Evolutionary conservation across 2,113 vertebrate genomes (phyloP), one percentile per base, ranked within the genome.

Genomic region (Notarius lentiginosus): DNA sequence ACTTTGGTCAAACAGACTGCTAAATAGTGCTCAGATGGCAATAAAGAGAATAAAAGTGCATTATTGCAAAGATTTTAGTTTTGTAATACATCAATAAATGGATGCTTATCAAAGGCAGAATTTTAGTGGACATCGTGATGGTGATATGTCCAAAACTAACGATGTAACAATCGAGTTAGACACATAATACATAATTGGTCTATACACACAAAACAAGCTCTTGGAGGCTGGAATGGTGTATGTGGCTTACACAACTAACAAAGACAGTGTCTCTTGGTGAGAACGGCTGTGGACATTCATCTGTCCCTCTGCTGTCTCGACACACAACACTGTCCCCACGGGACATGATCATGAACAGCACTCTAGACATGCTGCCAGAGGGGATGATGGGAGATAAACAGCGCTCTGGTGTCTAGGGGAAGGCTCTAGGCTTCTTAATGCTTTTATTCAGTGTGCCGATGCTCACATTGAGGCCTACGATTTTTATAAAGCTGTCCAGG

Each of bases 1-100:
- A 94, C 95, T 95, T 95, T 94, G 94, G 93, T 91, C 94, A 75
- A 84, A 83, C 81, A 83, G 72, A 55, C 47, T 95, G 95, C 94
- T 79, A 27, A 84, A 82, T 58, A 76, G 63, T 70, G 55, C 79
- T 77, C 27, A n/a, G 58, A 83, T n/a, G 18, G 47, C 34, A 73
- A 76, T 56, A 79, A 79, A 58, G n/a, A 24, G 6, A 73, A 73
- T 82, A 24, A 34, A 75, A 73, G 9, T 72, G 20, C 24, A 9
- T 73, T 20, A 24, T 18, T 55, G 20, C 53, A 68, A 49, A 55
- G 56, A 65, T n/a, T 55, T 49, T 1, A 7, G 5, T 49, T 41
- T 70, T 65, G 41, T 60, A 61, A 77, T 61, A 51, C 20, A 75
- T 27, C 24, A 73, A 66, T 47, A 30, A 24, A 12, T 79, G 11